These are phyloP conservation scores for Zaprionus vittiger DNA, from an alignment of 1,140 invertebrate genomes.

Conservation along the genomic window DNA sequence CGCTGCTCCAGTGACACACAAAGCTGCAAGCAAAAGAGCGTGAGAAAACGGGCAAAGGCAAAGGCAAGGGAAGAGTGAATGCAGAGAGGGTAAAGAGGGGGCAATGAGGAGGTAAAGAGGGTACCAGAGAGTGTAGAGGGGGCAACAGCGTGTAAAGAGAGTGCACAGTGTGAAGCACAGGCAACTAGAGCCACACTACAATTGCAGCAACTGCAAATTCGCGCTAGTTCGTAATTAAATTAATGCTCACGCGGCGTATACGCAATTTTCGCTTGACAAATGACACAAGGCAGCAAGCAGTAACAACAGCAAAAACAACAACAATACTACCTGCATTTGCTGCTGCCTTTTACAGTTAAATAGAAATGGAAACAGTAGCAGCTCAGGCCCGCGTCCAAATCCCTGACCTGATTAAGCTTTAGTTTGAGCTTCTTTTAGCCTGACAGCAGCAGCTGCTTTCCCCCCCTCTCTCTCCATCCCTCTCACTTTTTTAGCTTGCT, in stretches of 20 bases:
- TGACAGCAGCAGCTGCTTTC: constrained; percentile 1
- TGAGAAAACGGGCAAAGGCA: neutral
- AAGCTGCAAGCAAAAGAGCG: constrained; percentile 45
- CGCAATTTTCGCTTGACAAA: constrained; percentile 63
- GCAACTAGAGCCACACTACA: constrained; percentile 21
- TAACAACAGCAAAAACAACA: constrained; percentile 26
- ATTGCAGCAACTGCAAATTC: constrained; percentile 37
- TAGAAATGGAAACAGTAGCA: neutral
- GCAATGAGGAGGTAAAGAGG: too few species aligned
- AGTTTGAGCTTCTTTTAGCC: constrained; percentile 29
- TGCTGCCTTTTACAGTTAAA: neutral
- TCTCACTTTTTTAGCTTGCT: constrained; percentile 18
- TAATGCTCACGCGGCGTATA: constrained; percentile 68
- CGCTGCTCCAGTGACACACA: constrained; percentile 74
- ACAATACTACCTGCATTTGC: constrained; percentile 3
- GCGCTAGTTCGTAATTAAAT: constrained; percentile 69
- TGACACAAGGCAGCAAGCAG: constrained; percentile 16
- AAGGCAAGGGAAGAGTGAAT: neutral
- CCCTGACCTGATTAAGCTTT: constrained; percentile 75
- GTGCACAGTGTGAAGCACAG: too few species aligned
- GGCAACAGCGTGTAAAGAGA: neutral
- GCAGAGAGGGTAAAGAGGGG: neutral
- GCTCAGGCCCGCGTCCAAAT: constrained; percentile 55
- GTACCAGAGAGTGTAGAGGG: neutral
- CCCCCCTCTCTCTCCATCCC: neutral